A percentile compares a stretch with the other conserved stretches of the same genome.
Evolutionary conservation across 2,888 invertebrate species (phyloP).

Genomic region (Cetonia aurata): DNA sequence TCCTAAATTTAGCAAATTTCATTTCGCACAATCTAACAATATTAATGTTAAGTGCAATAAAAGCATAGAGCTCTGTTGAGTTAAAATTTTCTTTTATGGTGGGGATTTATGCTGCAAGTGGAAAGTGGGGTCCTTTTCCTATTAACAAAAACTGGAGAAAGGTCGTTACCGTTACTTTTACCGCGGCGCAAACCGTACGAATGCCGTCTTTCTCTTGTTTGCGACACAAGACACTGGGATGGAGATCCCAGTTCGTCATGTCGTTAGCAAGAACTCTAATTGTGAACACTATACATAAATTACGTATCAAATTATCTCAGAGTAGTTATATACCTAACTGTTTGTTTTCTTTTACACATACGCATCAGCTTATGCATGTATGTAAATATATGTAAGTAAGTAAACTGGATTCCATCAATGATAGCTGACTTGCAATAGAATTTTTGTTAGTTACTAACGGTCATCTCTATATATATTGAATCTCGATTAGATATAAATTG

Average conservation of each 20-base stretch:
- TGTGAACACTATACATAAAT: constrained; percentile 4
- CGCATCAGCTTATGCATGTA: no score
- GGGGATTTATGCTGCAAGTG: constrained; percentile 21
- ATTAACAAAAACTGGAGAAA: constrained; percentile 32
- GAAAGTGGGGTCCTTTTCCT: constrained; percentile 32
- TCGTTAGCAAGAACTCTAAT: constrained; percentile 8
- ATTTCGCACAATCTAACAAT: constrained; percentile 13
- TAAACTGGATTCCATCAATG: no score
- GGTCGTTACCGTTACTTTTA: constrained; percentile 38
- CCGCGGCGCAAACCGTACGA: constrained; percentile 11
- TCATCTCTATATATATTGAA: no score
- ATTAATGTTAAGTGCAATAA: constrained; percentile 13
- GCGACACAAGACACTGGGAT: neutral
- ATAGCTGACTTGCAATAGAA: no score
- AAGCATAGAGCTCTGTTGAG: constrained; percentile 8
- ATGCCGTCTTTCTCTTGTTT: constrained; percentile 33
- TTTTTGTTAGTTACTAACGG: no score
- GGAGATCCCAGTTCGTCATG: neutral
- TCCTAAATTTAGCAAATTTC: no score
- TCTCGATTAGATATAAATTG: no score
- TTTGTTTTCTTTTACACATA: neutral
- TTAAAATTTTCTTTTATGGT: constrained; percentile 33
- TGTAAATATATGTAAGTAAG: no score
- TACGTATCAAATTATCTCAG: constrained; percentile 15
- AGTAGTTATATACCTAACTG: neutral